Evolutionary conservation across 2,797 vertebrate genomes (phyloP).

Genomic region (Mus caroli): DNA sequence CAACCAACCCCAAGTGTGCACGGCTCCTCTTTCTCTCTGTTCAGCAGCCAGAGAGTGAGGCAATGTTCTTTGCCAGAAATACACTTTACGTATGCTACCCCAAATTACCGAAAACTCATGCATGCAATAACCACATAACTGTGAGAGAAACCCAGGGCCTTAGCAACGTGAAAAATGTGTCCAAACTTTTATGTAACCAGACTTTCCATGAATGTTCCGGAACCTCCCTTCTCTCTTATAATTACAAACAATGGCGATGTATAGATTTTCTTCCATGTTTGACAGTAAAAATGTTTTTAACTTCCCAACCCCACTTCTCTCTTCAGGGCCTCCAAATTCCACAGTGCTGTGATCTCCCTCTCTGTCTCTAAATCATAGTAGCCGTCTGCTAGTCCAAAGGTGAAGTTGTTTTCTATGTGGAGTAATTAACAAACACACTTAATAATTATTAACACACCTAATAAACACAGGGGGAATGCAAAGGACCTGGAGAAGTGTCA

Average conservation of each 20-base stretch:
- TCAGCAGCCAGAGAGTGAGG: neutral
- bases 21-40: neutral
- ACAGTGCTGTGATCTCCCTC: neutral
- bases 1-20: neutral
- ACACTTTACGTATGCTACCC: neutral
- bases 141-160: neutral
- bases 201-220: slow-evolving; percentile 22
- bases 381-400: neutral
- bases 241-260: neutral
- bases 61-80: neutral
- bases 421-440: neutral
- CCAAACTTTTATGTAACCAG: slow-evolving; percentile 40
- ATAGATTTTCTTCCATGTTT: neutral
- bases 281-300: slow-evolving; percentile 23
- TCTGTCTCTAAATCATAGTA: neutral
- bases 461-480: neutral
- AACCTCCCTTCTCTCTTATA: slow-evolving; percentile 1
- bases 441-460: neutral
- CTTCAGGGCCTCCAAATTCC: neutral
- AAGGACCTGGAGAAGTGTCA: neutral
- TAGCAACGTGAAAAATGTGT: slow-evolving; percentile 1
- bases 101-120: neutral
- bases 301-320: neutral
- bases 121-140: neutral
- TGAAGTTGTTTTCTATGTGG: slow-evolving; percentile 4